Percentiles rank a stretch among this genome's conserved stretches.
phyloP scores from a whole-genome alignment of 2,888 invertebrate species.

The Phyllotreta striolata region DNA sequence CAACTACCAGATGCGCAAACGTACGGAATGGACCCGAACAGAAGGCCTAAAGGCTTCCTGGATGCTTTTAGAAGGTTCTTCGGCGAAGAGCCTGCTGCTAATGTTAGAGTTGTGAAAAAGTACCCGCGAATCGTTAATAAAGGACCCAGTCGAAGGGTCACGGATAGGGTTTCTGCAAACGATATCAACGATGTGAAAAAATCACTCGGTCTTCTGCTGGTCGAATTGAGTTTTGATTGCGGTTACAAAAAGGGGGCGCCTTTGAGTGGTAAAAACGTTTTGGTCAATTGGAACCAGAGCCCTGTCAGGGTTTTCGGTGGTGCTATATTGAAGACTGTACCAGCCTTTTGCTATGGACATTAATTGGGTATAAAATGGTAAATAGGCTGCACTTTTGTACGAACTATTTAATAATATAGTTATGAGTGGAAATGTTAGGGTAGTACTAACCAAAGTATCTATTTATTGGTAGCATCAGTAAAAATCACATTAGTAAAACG shows the following conservation, averaged over 20 bases:
- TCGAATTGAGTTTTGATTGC: constrained; percentile 62
- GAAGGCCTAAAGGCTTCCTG: constrained; percentile 29
- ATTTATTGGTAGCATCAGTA: no score
- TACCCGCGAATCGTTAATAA: constrained; percentile 4
- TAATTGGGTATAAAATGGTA: not conserved
- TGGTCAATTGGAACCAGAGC: constrained; percentile 73
- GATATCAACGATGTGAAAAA: constrained; percentile 43
- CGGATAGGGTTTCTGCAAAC: constrained; percentile 17
- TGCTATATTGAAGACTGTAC: constrained; percentile 67
- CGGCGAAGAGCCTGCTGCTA: constrained; percentile 12
- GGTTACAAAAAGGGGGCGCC: constrained; percentile 63
- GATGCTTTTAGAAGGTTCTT: constrained; percentile 29
- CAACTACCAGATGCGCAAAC: constrained; percentile 22
- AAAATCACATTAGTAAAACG: no score
- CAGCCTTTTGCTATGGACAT: constrained; percentile 63
- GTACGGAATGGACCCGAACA: constrained; percentile 13
- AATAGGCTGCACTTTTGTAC: no score
- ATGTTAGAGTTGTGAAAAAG: constrained; percentile 27
- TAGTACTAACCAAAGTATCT: no score
- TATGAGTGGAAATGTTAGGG: no score
- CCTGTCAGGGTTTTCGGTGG: constrained; percentile 74
- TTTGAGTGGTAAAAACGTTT: constrained; percentile 60
- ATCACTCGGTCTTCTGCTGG: constrained; percentile 61
- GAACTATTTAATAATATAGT: no score
- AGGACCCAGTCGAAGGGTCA: constrained; percentile 4